Evolutionary conservation across 2,113 vertebrate species (phyloP), one percentile per base, ranked within the genome.

Genomic region (Morone chrysops): DNA sequence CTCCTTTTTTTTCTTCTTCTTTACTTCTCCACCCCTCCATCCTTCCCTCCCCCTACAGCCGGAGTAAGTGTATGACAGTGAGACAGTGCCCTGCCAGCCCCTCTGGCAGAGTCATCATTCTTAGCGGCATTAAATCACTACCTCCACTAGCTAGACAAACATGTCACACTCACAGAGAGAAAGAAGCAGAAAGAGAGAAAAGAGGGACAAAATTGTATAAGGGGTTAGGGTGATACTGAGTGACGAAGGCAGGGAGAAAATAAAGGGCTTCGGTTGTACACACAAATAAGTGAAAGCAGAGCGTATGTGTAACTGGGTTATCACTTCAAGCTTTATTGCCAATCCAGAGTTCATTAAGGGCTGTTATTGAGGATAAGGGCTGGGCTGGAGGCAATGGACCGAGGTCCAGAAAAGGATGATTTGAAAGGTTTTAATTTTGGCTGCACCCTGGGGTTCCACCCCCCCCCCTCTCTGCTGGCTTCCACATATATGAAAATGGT

Each of bases 81-180:
- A 94, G 93, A 94, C 94, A 88, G 87, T 92, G 93, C 91, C 90
- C 90, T 94, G 93, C 93, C 93, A 95, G 92, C 90, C 91, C 90
- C 92, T 92, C 94, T 95, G 94, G 94, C 94, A 95, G 93, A 95
- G 90, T 95, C 94, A 95, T 95, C 95, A 95, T 92, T 94, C 93
- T 94, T 89, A 91, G 88, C 89, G 74, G 88, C 76, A 87, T 92
- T 96, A 96, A 95, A 95, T 95, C 95, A 94, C 94, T 93, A 94
- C 93, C 94, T 95, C 90, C 91, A 85, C 93, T 94, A 89, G 90
- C 92, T 92, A 95, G 90, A 90, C 94, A 95, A 95, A 95, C 94
- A 94, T 95, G 93, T 93, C 93, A 87, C 90, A 91, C 78, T 92
- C 47, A 48, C 66, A 36, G 79, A 87, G 85, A 75, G 70, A 56